phyloP scores from a whole-genome alignment of 1,140 invertebrate species.

The Holcopasites calliopsidis region DNA sequence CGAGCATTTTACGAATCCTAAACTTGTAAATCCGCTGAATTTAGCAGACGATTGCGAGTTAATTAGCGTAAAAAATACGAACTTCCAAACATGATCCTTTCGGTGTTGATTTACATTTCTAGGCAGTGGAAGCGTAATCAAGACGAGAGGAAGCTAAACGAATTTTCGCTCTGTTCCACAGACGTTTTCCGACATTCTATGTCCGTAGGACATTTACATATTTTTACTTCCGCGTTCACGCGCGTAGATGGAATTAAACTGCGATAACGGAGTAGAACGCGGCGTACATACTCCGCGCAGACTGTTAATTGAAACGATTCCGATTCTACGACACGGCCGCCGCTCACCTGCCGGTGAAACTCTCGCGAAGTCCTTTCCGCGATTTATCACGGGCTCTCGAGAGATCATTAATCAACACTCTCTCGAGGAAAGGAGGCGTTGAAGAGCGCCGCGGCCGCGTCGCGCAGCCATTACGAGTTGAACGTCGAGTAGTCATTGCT shows the following conservation, averaged over 20 bases:
- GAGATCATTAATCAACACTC: constrained; percentile 58
- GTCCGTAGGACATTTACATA: too few species aligned
- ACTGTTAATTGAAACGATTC: constrained; percentile 43
- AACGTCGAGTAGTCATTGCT: constrained; percentile 46
- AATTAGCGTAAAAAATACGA: too few species aligned
- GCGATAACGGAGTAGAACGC: neutral
- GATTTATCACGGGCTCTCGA: constrained; percentile 55
- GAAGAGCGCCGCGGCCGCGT: neutral
- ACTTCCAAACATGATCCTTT: too few species aligned
- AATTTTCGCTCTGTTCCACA: neutral
- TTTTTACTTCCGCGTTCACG: neutral
- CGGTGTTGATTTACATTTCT: too few species aligned
- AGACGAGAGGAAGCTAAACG: neutral
- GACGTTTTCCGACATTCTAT: too few species aligned
- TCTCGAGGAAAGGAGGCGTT: constrained; percentile 8
- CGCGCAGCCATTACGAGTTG: constrained; percentile 46
- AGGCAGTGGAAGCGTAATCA: neutral
- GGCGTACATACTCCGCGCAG: neutral
- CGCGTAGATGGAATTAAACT: constrained; percentile 1
- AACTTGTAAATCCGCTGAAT: too few species aligned
- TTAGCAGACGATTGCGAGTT: too few species aligned
- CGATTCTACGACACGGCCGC: neutral
- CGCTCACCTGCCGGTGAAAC: too few species aligned
- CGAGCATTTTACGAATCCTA: too few species aligned
- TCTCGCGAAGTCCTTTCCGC: constrained; percentile 25